These are phyloP conservation scores for Apocheima hispidaria DNA, from an alignment of 2,888 invertebrate species.

Conservation along the genomic window DNA sequence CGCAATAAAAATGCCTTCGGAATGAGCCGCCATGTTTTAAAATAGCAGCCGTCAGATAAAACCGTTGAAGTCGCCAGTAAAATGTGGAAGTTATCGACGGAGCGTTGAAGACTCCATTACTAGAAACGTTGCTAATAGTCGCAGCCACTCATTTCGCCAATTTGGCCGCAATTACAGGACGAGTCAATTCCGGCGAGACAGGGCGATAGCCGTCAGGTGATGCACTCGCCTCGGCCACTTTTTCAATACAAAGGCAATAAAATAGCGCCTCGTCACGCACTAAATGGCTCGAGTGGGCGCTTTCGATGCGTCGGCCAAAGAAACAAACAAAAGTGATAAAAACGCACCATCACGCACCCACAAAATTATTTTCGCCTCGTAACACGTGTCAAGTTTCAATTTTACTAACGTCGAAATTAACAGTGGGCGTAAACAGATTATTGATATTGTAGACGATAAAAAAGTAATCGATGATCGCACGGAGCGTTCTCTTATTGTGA, in stretches of 20 bases:
- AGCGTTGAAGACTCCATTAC: constrained; percentile 66
- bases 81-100: constrained; percentile 58
- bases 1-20: constrained; percentile 59
- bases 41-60: constrained; percentile 59
- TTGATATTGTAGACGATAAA: constrained; percentile 84
- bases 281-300: constrained; percentile 73
- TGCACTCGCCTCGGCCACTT: constrained; percentile 60
- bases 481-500: constrained; percentile 68
- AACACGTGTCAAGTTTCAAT: constrained; percentile 86
- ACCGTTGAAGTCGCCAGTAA: constrained; percentile 57
- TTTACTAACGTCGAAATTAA: constrained; percentile 84
- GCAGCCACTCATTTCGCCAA: constrained; percentile 61
- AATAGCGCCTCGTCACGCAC: constrained; percentile 80
- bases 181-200: constrained; percentile 57
- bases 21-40: constrained; percentile 63
- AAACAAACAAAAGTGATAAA: constrained; percentile 81
- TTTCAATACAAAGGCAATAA: constrained; percentile 83
- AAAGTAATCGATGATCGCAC: constrained; percentile 85
- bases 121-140: constrained; percentile 65
- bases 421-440: constrained; percentile 85
- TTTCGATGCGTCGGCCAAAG: constrained; percentile 74
- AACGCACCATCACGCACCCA: constrained; percentile 82
- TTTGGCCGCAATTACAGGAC: constrained; percentile 69
- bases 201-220: constrained; percentile 68
- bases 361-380: constrained; percentile 82